Evolutionary conservation across 2,113 vertebrate species (phyloP), one percentile per base, ranked within the genome.

Genomic region (Xenus cinereus): DNA sequence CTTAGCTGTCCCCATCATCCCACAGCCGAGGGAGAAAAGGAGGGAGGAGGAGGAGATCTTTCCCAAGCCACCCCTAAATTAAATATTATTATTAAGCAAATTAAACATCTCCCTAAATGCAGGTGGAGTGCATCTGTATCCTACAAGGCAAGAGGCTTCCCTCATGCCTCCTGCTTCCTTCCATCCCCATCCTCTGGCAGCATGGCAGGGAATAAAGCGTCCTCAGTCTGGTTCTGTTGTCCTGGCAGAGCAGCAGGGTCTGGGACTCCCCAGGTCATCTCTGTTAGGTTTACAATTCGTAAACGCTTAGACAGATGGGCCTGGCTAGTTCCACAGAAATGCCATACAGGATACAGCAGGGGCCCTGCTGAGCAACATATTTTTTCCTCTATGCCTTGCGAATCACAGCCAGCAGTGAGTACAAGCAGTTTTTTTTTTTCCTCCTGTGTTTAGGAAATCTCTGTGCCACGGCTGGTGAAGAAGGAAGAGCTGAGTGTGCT

Each of bases 291-390:
- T 84, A 50, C 60, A 89, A 9, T 95, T 90, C 73, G 45, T 92
- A 89, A 87, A 77, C 0, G 11, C 84, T 89, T 75, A 69, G 80
- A 54, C 95, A 96, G 92, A 92, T 92, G 94, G 87, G 92, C 57
- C 93, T 89, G 90, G 90, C 83, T 72, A 62, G 57, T 86, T 86
- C 41, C 89, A 84, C 66, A 84, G 84, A 88, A 92, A 68, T 92
- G 77, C 86, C 6, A 2, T 69, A 93, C 94, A 97, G 90, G 80
- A 87, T 92, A 51, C 73, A 89, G 77, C 69, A 78, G 95, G 45
- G 66, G 66, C 89, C 88, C 96, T 68, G 80, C 89, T 82, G 95
- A 92, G 86, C 76, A 93, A 35, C n/a, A 33, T 93, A 93, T 89
- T 96, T 97, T 95, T 95, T 92, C 86, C 91, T 93, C 77, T 92